Evolutionary conservation across 2,888 invertebrate genomes (phyloP), one percentile per base, ranked within the genome.

Genomic region (Lampropteryx suffumata): DNA sequence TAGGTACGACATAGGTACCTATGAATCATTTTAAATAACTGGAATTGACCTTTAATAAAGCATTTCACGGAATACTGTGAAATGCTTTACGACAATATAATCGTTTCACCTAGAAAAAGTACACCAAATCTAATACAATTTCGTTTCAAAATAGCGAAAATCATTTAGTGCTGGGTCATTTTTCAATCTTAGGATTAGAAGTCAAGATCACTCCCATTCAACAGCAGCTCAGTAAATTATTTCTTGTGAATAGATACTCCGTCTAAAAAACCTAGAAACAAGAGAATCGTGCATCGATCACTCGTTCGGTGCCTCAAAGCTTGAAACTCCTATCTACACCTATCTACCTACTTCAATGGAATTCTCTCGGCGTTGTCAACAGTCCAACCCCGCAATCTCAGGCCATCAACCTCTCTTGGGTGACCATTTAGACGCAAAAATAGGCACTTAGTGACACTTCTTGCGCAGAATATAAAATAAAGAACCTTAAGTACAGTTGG

Each of bases 31-130:
- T 60, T 65, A 32, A 55, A 28, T 49, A 42, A 24, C 8, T 49
- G 37, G 35, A 52, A 50, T 47, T 71, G 71, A 76, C 78, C 73
- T 82, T 82, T 71, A n/a, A n/a, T n/a, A n/a, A n/a, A n/a, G n/a
- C n/a, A n/a, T n/a, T n/a, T n/a, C n/a, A n/a, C n/a, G n/a, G 53
- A 44, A 28, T 67, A 62, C 55, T 46, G 53, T 61, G 61, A 65
- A 65, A 62, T 57, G 43, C 10, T 32, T 21, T 40, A 34, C 68
- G 67, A 72, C 68, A 69, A n/a, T n/a, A n/a, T n/a, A n/a, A n/a
- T n/a, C n/a, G n/a, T n/a, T n/a, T n/a, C n/a, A n/a, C n/a, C n/a
- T n/a, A n/a, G n/a, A n/a, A n/a, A n/a, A n/a, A n/a, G n/a, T n/a
- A n/a, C n/a, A n/a, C n/a, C n/a, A n/a, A n/a, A n/a, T n/a, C n/a